These are phyloP conservation scores for Melitaea athalia DNA, from an alignment of 2,888 invertebrate species.

Conservation along the genomic window DNA sequence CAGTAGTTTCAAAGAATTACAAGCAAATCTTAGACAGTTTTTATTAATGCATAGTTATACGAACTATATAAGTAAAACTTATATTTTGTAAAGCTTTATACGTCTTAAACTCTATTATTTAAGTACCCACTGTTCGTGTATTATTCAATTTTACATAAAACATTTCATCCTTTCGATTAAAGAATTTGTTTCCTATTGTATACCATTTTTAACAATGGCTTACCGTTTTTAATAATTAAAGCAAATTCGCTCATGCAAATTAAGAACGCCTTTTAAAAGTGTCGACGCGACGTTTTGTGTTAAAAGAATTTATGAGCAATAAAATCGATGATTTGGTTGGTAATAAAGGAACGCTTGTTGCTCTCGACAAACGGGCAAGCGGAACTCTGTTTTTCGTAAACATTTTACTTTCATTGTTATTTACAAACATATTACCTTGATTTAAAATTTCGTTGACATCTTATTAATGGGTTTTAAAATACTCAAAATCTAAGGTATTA, in stretches of 20 bases:
- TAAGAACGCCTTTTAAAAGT: background rate
- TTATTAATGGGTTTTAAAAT: background rate
- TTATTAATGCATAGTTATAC: too few species aligned
- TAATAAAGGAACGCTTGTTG: slow-evolving; percentile 4
- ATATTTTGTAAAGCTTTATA: too few species aligned
- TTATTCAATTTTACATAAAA: too few species aligned
- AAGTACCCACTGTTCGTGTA: too few species aligned
- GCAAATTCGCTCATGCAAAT: background rate
- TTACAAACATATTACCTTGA: background rate
- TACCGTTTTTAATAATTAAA: background rate
- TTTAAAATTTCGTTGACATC: background rate
- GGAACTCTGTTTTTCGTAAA: background rate
- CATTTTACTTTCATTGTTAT: background rate
- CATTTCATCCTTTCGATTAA: too few species aligned
- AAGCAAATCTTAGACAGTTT: too few species aligned
- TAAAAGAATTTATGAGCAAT: background rate
- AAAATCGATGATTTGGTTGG: slow-evolving; percentile 1
- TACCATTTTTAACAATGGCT: too few species aligned
- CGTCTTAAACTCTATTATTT: too few species aligned
- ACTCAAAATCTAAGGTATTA: background rate
- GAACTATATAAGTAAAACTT: too few species aligned
- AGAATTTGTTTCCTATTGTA: too few species aligned
- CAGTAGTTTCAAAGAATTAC: too few species aligned
- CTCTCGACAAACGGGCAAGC: background rate
- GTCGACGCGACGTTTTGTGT: background rate